Evolutionary conservation across 2,797 vertebrate genomes (phyloP), one percentile per base, ranked within the genome.

Genomic region (Danio choprae): DNA sequence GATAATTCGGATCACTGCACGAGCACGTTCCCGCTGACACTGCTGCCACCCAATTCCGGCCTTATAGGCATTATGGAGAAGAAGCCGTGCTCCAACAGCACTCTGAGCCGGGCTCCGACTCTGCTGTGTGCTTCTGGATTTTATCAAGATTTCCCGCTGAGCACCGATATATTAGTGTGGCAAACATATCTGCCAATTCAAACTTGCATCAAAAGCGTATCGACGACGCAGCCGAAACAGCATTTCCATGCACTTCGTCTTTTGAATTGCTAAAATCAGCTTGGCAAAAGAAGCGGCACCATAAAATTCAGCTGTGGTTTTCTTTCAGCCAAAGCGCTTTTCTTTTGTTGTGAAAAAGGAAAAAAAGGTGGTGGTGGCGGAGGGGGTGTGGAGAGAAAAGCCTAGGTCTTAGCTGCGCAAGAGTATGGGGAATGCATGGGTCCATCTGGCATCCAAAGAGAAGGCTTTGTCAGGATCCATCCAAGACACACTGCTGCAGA

Each of bases 271-370:
- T 93, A 91, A 94, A 94, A 94, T 94, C 93, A 94, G 93, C 93
- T 94, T 94, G 94, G 94, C 93, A 94, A 92, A 93, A 92, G 92
- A 93, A 91, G 91, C 89, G 88, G 89, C 90, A 91, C 92, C 93
- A 93, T 93, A 91, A 93, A 92, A 94, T 93, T 94, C 94, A 94
- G 94, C 94, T 94, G 94, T 93, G 93, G 92, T 93, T 93, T 92
- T 92, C 92, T 91, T 92, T 92, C 92, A 94, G 93, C 94, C 94
- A 95, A 95, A 93, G 92, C 93, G 90, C 92, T 93, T 94, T 94
- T 93, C 93, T 94, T 94, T 93, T 93, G 92, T 93, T 86, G 81
- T 63, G 60, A 81, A 84, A 85, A 88, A 84, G 80, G 70, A 72
- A 82, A 81, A 82, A 80, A 84, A 80, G 73, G 80, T 70, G 80